Base-by-base conservation (phyloP, 2,888 invertebrate genomes). In the Zonitis immaculata region DNA sequence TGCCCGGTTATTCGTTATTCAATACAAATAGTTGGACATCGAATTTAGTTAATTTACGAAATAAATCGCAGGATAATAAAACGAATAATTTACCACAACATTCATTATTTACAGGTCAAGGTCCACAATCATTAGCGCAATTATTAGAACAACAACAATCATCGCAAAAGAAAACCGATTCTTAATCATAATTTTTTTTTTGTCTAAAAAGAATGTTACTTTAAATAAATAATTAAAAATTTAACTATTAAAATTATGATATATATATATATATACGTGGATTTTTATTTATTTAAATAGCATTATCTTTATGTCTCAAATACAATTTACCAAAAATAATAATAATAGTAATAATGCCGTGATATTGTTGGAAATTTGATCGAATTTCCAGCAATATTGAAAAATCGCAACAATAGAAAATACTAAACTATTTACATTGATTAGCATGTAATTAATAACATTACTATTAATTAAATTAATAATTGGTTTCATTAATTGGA, bases 61-160 rank as follows among this genome's bases (percentile, higher is more conserved):
- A 59, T 30, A 67, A 61, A 50, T 50, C 60, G n/a, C 60, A 62
- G 5, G 49, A 57, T 6, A 57, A 52, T 11, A 56, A 57, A 56
- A 43, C 57, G 14, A 54, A 47, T 7, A 39, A 62, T 11, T 44
- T 67, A 42, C 65, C 66, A 11, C 73, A 73, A 30, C 83, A 89
- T 82, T 87, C 88, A 1, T 76, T 90, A 42, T 70, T 70, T 52
- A 85, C 87, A 9, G 86, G 86, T 0, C 86, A 87, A 5, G 87
- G 88, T 3, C 88, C 88, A 1, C 89, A 89, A 28, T 89, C 90
- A 0, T 78, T 91, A 52, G 89, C 90, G 72, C 83, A 89, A 35
- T 80, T 91, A 16, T 75, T 91, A 56, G 89, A 91, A 71, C 89
- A 89, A 66, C 91, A 91, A 76, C 86, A 86, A 66, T 77, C 83